Conservation (phyloP, 2,888 invertebrate genomes). For the Notocelia uddmanniana region DNA sequence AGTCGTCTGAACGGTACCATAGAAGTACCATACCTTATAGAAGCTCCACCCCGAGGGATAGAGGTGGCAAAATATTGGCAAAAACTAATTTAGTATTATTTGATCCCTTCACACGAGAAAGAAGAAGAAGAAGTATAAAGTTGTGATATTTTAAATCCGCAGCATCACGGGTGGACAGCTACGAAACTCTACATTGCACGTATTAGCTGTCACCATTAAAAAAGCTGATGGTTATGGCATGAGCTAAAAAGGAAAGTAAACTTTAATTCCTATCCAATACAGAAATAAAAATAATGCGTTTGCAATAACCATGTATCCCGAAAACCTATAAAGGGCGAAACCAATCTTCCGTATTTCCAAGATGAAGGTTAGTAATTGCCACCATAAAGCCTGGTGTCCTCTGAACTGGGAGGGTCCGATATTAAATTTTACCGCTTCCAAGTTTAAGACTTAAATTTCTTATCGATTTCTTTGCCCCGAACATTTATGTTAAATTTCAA, state of each 20-base stretch:
- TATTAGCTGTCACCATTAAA: background rate
- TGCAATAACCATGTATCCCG: constrained; percentile 67
- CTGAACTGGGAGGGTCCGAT: constrained; percentile 68
- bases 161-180: too few relatives aligned
- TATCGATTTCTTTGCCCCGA: constrained; percentile 67
- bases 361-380: constrained; percentile 81
- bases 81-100: too few relatives aligned
- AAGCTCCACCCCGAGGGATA: too few relatives aligned
- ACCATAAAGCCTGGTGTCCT: constrained; percentile 79
- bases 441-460: constrained; percentile 73
- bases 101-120: too few relatives aligned
- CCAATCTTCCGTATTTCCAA: constrained; percentile 76
- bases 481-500: constrained; percentile 71
- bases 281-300: constrained; percentile 63
- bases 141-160: too few relatives aligned
- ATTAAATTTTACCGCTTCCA: constrained; percentile 79
- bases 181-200: too few relatives aligned
- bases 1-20: too few relatives aligned
- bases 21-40: too few relatives aligned
- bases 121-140: too few relatives aligned
- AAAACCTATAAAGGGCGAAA: constrained; percentile 77
- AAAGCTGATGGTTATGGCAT: constrained; percentile 3
- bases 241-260: constrained; percentile 28
- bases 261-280: constrained; percentile 53
- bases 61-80: too few relatives aligned